Percentiles rank a stretch among this genome's conserved stretches.
Conservation (phyloP, 2,797 vertebrate species). For the Hypotaenidia philippensis region DNA sequence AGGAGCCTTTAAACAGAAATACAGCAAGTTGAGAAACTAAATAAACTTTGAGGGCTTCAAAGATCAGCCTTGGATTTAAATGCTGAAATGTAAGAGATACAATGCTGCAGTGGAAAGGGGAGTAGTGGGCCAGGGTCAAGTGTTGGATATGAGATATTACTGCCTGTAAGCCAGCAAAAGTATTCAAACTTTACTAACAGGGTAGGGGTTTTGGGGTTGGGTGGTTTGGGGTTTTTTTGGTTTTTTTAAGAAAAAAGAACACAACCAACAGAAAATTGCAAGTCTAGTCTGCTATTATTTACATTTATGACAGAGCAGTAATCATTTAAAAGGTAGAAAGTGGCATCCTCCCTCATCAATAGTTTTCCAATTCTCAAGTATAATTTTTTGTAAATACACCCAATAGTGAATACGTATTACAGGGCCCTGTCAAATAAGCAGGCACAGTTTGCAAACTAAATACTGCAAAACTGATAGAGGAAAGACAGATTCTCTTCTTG, state of each 20-base stretch:
- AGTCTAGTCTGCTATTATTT: background rate
- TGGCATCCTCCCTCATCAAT: background rate
- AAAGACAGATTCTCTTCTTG: background rate
- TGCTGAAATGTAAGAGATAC: background rate
- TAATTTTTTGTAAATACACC: background rate
- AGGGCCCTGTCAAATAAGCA: background rate
- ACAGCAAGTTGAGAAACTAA: background rate
- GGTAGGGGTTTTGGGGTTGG: background rate
- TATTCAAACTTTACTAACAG: background rate
- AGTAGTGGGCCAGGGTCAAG: background rate
- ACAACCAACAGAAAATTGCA: background rate
- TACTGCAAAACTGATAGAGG: background rate
- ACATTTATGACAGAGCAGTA: background rate
- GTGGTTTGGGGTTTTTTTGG: background rate
- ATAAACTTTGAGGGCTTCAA: background rate
- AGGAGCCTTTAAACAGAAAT: background rate
- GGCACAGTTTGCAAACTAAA: background rate
- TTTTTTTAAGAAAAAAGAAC: background rate
- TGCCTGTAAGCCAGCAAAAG: background rate
- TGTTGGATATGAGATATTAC: background rate
- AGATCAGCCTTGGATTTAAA: background rate
- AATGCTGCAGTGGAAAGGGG: background rate
- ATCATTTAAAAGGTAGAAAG: background rate
- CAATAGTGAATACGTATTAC: background rate
- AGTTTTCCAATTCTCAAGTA: background rate